Percentiles rank a stretch among this genome's conserved stretches.
phyloP scores from a whole-genome alignment of 1,140 invertebrate species.

The Planococcus citri region DNA sequence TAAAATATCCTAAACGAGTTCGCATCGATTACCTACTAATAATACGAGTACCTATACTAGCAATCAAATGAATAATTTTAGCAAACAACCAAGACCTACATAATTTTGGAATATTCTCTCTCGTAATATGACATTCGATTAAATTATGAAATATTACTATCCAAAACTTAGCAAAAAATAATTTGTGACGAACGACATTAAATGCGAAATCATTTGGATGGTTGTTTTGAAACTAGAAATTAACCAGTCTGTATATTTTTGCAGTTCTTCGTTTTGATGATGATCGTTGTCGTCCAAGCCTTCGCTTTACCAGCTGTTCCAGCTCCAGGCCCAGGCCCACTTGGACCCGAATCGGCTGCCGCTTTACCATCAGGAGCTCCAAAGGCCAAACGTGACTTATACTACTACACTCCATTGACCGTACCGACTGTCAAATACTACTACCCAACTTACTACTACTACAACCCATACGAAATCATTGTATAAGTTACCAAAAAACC shows the following conservation, averaged over 20 bases:
- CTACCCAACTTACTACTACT: constrained; percentile 6
- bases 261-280: not conserved
- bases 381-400: not conserved
- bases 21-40: no score
- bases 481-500: not conserved
- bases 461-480: not conserved
- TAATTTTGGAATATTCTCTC: no score
- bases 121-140: no score
- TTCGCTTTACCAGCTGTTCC: not conserved
- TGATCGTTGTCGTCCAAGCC: not conserved
- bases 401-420: not conserved
- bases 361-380: not conserved
- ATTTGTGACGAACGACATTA: no score
- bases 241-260: not conserved
- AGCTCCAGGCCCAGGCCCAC: not conserved
- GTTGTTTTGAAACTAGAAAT: no score
- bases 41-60: no score
- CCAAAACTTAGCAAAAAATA: no score
- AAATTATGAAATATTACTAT: no score
- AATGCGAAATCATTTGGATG: no score
- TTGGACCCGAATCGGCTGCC: not conserved
- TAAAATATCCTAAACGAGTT: no score
- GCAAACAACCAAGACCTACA: no score
- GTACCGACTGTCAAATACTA: not conserved
- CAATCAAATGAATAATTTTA: no score